Evolutionary conservation across 2,888 invertebrate species (phyloP).

Genomic region (Pseudococcus longispinus): DNA sequence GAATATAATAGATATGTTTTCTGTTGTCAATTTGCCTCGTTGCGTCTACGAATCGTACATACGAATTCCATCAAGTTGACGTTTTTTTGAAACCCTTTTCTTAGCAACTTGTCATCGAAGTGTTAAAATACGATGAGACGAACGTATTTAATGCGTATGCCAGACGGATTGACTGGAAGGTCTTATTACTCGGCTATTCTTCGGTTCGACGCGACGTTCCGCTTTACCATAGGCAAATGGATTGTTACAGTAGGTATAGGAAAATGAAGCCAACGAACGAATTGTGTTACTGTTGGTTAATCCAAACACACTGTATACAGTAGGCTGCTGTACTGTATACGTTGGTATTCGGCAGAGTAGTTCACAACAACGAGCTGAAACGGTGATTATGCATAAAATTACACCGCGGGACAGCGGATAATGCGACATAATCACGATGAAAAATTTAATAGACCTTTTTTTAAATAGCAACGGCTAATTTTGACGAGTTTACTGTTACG

Average conservation of each 20-base stretch:
- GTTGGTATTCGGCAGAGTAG: not conserved
- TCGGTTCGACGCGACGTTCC: not conserved
- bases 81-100: not conserved
- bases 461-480: constrained; percentile 5
- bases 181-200: constrained; percentile 14
- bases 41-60: not conserved
- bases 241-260: not conserved
- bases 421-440: constrained; percentile 15
- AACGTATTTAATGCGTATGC: not conserved
- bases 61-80: not conserved
- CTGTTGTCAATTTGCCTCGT: not conserved
- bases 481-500: constrained; percentile 28
- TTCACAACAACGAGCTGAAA: not conserved
- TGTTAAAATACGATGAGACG: not conserved
- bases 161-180: not conserved
- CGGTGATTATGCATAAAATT: constrained; percentile 25
- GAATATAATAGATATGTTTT: not conserved
- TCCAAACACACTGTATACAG: not conserved
- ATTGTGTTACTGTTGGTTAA: constrained; percentile 2
- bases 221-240: not conserved
- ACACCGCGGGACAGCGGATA: constrained; percentile 21
- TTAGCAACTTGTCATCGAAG: not conserved
- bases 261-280: not conserved
- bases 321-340: not conserved
- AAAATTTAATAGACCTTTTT: constrained; percentile 20